Evolutionary conservation across 1,140 invertebrate genomes (phyloP), one percentile per base, ranked within the genome.

Genomic region (Alviniconcha marisindica): DNA sequence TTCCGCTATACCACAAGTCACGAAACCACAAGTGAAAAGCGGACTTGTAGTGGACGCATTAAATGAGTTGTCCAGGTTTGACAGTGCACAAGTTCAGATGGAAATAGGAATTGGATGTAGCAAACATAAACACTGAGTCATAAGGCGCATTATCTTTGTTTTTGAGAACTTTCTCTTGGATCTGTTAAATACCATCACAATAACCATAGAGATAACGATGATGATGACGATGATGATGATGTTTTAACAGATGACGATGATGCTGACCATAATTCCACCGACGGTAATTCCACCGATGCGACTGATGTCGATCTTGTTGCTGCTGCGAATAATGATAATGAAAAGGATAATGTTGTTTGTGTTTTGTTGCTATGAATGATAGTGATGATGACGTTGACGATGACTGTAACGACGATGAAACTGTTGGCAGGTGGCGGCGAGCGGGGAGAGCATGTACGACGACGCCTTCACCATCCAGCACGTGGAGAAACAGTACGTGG

Each of bases 391-490:
- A 60, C 28, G 56, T 24, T 60, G 56, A 60, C 24, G 56, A 60
- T 60, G 21, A 60, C 21, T 28, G 31, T 31, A 31, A 21, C 36
- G 31, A 21, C 36, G 31, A 33, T 66, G 63, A 33, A 0, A 33
- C 7, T 71, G 69, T 14, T 12, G 15, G 38, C 69, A 92, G 91
- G 90, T 92, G 31, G 88, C 91, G n/a, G 91, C 91, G 7, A 92
- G 91, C 82, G 90, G 90, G n/a, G 92, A 93, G 84, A 93, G 90
- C 83, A 90, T 90, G 88, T 93, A 93, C 83, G 92, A 93, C 74
- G 93, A 93, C 82, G 93, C 92, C 7, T 93, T 93, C 83, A 93
- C 92, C 14, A 91, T 93, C 40, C 92, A 93, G 84, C 87, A 86
- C 71, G 92, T 93, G 31, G 92, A 92, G 82, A 83, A 89, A 33